These are phyloP conservation scores for Protomyctophum bolini DNA, from an alignment of 2,113 vertebrate species.

Conservation along the genomic window DNA sequence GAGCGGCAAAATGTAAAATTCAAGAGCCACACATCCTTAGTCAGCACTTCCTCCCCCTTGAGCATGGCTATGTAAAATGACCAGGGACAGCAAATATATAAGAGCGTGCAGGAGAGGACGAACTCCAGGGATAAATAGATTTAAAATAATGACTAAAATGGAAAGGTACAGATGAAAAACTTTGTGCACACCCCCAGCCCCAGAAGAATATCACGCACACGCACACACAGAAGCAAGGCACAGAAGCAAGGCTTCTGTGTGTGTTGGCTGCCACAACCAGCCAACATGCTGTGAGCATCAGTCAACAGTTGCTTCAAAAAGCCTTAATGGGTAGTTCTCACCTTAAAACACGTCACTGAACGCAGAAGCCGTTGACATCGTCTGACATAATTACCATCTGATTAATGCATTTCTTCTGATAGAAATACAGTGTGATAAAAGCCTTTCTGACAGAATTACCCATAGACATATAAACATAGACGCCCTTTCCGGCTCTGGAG, in stretches of 20 bases:
- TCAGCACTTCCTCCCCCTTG: constrained; percentile 67
- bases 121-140: constrained; percentile 18
- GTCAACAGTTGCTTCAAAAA: constrained; percentile 48
- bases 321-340: constrained; percentile 10
- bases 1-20: constrained; percentile 72
- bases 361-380: no score
- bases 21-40: constrained; percentile 62
- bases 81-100: constrained; percentile 42
- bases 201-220: no score
- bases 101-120: constrained; percentile 23
- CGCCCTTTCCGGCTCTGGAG: no score
- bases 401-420: constrained; percentile 3
- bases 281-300: background rate
- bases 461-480: no score
- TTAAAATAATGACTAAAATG: background rate
- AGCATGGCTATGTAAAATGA: constrained; percentile 54
- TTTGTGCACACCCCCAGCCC: no score
- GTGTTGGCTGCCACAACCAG: constrained; percentile 12
- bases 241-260: no score
- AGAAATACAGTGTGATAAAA: no score
- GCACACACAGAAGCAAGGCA: no score
- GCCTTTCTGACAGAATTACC: no score
- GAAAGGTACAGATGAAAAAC: background rate
- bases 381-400: no score
- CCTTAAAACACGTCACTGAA: no score